Conservation (phyloP, 2,888 invertebrate species). For the Drosophila demipolita region DNA sequence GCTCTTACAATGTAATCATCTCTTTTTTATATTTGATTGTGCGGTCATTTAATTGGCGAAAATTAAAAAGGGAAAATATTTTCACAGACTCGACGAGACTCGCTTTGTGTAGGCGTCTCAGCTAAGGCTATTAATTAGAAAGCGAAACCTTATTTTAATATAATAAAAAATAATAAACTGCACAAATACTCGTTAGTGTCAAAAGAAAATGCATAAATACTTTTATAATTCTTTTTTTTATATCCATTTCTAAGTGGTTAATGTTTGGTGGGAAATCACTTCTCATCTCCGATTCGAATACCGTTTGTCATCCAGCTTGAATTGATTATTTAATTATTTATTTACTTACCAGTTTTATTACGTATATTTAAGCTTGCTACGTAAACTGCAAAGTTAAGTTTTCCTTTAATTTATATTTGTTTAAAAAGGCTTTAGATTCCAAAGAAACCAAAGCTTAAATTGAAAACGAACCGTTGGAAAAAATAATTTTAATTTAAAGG, state of each 20-base stretch:
- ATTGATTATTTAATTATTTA: background rate
- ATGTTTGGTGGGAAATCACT: slow-evolving; percentile 2
- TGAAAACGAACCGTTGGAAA: background rate
- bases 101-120: slow-evolving; percentile 70
- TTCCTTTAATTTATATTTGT: background rate
- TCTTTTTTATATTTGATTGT: slow-evolving; percentile 43
- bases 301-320: background rate
- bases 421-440: background rate
- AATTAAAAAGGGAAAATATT: slow-evolving; percentile 79
- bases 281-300: background rate
- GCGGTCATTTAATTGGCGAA: slow-evolving; percentile 74
- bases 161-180: slow-evolving; percentile 37
- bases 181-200: slow-evolving; percentile 38
- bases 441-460: background rate
- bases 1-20: slow-evolving; percentile 59
- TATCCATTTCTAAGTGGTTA: slow-evolving; percentile 15
- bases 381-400: background rate
- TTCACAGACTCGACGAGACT: slow-evolving; percentile 35
- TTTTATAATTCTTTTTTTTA: slow-evolving; percentile 6
- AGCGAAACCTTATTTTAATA: slow-evolving; percentile 68
- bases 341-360: too few relatives aligned
- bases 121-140: slow-evolving; percentile 76
- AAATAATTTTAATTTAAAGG: background rate
- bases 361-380: background rate
- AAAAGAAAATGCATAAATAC: slow-evolving; percentile 43